phyloP scores from a whole-genome alignment of 2,797 vertebrate species.

The Sebastes steindachneri region DNA sequence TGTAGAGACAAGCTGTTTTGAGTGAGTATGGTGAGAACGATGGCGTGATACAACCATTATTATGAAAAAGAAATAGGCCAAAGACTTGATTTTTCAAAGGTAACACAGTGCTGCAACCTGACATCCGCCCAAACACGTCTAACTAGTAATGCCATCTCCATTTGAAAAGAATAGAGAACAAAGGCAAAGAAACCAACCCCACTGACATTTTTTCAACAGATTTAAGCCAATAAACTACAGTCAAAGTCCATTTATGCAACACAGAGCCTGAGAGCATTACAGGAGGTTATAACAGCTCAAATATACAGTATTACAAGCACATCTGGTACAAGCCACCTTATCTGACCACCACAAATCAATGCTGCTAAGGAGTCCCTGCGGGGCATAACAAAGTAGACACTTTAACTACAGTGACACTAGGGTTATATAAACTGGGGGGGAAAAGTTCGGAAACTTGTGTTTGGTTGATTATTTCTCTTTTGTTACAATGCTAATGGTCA shows the following conservation, averaged over 20 bases:
- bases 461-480: no score
- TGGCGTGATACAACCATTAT: background rate
- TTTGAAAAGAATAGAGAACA: background rate
- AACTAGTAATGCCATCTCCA: no score
- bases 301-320: slow-evolving; percentile 33
- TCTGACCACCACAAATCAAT: background rate
- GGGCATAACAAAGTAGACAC: background rate
- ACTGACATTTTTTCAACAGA: background rate
- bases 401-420: background rate
- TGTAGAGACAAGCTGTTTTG: background rate
- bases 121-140: background rate
- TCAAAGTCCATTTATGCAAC: slow-evolving; percentile 4
- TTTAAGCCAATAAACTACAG: background rate
- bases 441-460: no score
- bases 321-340: slow-evolving; percentile 30
- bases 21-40: background rate
- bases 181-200: background rate
- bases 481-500: no score
- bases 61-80: background rate
- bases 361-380: background rate
- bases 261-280: background rate
- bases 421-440: background rate
- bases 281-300: slow-evolving; percentile 5
- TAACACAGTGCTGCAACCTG: background rate
- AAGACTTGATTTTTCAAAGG: background rate